Evolutionary conservation across 2,888 invertebrate genomes (phyloP).

Genomic region (Spisula solida): DNA sequence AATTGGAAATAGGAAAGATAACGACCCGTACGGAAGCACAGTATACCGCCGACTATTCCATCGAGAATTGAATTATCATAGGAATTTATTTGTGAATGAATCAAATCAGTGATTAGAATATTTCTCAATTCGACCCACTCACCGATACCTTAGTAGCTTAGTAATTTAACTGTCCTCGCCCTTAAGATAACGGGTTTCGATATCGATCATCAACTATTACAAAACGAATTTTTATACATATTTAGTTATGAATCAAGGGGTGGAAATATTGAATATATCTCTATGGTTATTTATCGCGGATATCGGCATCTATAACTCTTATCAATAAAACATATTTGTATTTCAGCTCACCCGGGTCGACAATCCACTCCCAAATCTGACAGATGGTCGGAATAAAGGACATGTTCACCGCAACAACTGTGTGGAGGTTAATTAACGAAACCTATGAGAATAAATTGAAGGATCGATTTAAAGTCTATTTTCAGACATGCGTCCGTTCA

Average conservation of each 20-base stretch:
- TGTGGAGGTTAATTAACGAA: background rate
- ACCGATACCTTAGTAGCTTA: slow-evolving; percentile 34
- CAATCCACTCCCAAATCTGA: too few species aligned
- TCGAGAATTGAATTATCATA: slow-evolving; percentile 34
- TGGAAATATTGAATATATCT: background rate
- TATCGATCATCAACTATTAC: slow-evolving; percentile 30
- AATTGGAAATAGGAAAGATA: background rate
- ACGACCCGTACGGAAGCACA: background rate
- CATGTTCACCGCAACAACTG: background rate
- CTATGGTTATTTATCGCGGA: background rate
- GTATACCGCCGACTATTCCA: slow-evolving; percentile 3
- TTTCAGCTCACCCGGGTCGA: background rate
- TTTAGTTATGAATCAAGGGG: slow-evolving; percentile 22
- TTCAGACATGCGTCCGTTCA: too few species aligned
- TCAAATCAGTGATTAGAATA: slow-evolving; percentile 27
- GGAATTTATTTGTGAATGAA: slow-evolving; percentile 48
- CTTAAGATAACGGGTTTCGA: slow-evolving; percentile 27
- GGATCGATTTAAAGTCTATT: too few species aligned
- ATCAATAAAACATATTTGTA: background rate
- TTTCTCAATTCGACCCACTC: slow-evolving; percentile 32
- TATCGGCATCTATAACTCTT: background rate
- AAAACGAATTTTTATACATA: background rate
- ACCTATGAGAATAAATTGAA: too few species aligned
- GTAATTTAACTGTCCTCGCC: slow-evolving; percentile 27
- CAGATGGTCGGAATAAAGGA: too few species aligned